Conservation (phyloP, 2,888 invertebrate species). For the Rhagonycha fulva region DNA sequence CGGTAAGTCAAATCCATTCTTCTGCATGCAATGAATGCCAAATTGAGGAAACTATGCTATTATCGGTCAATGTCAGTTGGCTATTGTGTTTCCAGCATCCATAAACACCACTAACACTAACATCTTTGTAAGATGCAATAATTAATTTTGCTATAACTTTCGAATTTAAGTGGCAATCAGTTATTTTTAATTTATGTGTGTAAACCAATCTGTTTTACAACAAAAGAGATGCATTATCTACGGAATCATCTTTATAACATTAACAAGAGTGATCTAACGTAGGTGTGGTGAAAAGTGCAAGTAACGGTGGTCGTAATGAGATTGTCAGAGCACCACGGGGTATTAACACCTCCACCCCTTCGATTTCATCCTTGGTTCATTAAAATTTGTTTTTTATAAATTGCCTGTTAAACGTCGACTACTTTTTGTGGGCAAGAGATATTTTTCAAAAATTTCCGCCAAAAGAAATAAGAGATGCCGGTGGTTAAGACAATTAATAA, state of each 20-base stretch:
- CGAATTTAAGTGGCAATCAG: neutral
- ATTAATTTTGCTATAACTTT: neutral
- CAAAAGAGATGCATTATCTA: conserved; percentile 10
- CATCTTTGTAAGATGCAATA: neutral
- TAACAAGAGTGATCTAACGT: conserved; percentile 19
- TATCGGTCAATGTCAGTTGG: neutral
- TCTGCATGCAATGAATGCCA: no score
- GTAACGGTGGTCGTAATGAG: conserved; percentile 54
- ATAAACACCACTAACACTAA: neutral
- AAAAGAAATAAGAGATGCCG: neutral
- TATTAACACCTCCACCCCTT: conserved; percentile 52
- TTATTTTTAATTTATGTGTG: neutral
- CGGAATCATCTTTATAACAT: conserved; percentile 20
- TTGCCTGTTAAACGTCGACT: conserved; percentile 13
- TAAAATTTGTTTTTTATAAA: conserved; percentile 6
- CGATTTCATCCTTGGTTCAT: neutral
- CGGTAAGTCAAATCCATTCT: no score
- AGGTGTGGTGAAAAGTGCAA: conserved; percentile 50
- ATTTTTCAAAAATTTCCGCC: neutral
- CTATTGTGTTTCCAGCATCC: neutral
- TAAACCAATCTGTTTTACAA: conserved; percentile 5
- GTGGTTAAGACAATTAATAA: neutral
- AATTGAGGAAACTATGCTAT: neutral
- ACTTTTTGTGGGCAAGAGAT: neutral
- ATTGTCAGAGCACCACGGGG: conserved; percentile 53